These are phyloP conservation scores for Saimiri boliviensis DNA, from an alignment of 2,113 vertebrate genomes.

Conservation along the genomic window DNA sequence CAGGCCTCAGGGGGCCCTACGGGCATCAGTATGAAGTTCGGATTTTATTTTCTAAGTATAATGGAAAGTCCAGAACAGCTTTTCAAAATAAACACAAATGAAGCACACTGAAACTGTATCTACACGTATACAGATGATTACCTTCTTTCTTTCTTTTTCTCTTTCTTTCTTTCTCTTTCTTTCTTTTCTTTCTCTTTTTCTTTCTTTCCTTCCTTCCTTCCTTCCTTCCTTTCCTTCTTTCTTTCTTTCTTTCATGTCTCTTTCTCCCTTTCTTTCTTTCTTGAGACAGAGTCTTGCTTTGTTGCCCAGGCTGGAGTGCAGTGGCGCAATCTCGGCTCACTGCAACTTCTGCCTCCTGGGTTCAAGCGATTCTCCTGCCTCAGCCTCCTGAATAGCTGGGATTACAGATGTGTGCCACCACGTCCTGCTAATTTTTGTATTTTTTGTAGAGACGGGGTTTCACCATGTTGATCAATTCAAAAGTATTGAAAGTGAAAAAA, in stretches of 20 bases:
- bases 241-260: too few species aligned
- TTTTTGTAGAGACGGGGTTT: too few species aligned
- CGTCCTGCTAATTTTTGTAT: too few species aligned
- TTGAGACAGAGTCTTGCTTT: too few species aligned
- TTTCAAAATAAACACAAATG: not conserved
- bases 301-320: too few species aligned
- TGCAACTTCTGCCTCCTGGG: too few species aligned
- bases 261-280: too few species aligned
- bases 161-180: not conserved
- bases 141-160: not conserved
- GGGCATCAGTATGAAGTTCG: not conserved
- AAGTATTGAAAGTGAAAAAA: not conserved
- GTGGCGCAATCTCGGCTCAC: accelerated
- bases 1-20: not conserved
- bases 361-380: too few species aligned
- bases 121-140: not conserved
- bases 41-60: not conserved
- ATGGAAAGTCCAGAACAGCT: not conserved
- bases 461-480: too few species aligned
- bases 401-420: too few species aligned
- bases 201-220: too few species aligned
- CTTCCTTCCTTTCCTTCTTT: not conserved
- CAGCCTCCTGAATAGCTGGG: too few species aligned
- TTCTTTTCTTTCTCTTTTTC: not conserved
- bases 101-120: not conserved